These are phyloP conservation scores for Bombus waltoni DNA, from an alignment of 1,140 invertebrate genomes.

Conservation along the genomic window DNA sequence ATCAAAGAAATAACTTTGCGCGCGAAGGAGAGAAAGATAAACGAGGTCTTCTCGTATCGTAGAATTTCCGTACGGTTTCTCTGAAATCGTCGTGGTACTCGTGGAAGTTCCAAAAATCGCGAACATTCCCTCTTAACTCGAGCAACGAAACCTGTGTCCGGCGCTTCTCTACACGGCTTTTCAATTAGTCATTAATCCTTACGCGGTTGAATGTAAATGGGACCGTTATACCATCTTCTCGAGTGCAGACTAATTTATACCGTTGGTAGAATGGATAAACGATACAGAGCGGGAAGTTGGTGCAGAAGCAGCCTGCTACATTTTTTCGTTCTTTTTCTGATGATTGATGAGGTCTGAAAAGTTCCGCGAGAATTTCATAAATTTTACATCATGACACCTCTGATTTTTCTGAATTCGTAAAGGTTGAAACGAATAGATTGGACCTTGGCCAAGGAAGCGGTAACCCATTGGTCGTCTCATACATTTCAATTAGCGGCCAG, in stretches of 20 bases:
- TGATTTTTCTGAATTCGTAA: background rate
- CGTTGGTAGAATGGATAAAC: background rate
- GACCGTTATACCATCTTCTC: conserved; percentile 41
- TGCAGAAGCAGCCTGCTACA: background rate
- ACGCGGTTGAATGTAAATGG: conserved; percentile 29
- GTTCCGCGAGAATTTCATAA: background rate
- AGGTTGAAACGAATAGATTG: background rate
- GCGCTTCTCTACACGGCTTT: conserved; percentile 33
- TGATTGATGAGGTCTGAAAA: background rate
- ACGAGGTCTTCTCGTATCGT: background rate
- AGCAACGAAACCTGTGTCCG: background rate
- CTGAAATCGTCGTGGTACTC: background rate
- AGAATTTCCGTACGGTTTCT: background rate
- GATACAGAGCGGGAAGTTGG: background rate
- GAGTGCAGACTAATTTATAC: background rate
- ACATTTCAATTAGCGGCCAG: conserved; percentile 50
- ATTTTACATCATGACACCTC: background rate
- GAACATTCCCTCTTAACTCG: background rate
- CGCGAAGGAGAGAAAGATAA: background rate
- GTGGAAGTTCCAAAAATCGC: background rate
- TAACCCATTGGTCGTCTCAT: conserved; percentile 5
- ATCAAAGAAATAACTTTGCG: too few species aligned
- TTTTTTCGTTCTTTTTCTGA: background rate
- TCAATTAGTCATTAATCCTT: conserved; percentile 45
- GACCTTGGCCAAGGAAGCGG: conserved; percentile 37